Evolutionary conservation across 2,797 vertebrate species (phyloP).

Genomic region (Chelidonichthys spinosus): DNA sequence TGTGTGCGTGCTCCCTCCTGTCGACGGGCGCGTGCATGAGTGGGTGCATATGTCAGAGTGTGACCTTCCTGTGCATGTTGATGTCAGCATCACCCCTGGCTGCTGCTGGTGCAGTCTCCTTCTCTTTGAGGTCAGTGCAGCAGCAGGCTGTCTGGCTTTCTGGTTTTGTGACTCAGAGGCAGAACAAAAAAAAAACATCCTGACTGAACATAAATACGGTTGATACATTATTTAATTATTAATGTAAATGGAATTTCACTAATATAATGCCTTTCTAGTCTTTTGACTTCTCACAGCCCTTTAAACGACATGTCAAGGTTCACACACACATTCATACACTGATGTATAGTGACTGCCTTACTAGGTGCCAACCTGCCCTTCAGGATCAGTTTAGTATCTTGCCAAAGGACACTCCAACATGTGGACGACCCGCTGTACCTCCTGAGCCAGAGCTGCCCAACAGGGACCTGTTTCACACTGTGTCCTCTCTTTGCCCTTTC

Average conservation of each 20-base stretch:
- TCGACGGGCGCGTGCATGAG: constrained; percentile 32
- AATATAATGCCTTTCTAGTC: not conserved
- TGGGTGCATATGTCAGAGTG: constrained; percentile 60
- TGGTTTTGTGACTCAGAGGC: constrained; percentile 51
- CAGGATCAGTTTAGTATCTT: no score
- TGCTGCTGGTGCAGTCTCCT: constrained; percentile 83
- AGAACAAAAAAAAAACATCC: not conserved
- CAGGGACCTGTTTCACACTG: not conserved
- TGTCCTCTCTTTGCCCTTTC: constrained; percentile 10
- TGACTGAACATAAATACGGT: constrained; percentile 15
- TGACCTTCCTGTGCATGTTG: constrained; percentile 74
- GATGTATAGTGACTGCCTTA: no score
- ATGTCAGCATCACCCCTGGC: constrained; percentile 76
- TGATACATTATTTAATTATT: constrained; percentile 7
- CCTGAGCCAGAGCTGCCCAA: not conserved
- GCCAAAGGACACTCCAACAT: no score
- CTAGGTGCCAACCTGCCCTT: no score
- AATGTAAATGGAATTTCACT: not conserved
- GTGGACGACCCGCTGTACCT: not conserved
- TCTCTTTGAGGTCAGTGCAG: constrained; percentile 82
- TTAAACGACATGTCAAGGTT: not conserved
- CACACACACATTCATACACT: no score
- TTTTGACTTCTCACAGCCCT: not conserved
- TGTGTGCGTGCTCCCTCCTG: constrained; percentile 21
- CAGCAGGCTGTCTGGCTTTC: constrained; percentile 74